Evolutionary conservation across 37 sponge, comb jelly and placozoan species (phyloP).

Genomic region (Tethya wilhelma): DNA sequence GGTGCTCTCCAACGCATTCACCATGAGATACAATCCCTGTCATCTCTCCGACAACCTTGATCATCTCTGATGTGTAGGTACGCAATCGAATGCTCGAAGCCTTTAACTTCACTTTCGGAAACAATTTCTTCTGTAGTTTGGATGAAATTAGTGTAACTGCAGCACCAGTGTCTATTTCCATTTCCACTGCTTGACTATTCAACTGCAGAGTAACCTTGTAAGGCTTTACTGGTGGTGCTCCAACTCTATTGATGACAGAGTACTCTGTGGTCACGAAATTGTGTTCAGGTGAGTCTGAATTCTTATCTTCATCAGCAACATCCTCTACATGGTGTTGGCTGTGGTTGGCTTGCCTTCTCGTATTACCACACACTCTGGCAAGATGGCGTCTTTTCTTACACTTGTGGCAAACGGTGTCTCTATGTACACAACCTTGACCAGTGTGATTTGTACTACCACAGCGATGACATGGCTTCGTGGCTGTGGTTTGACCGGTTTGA

Average conservation of each 20-base stretch:
- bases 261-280: too few relatives aligned
- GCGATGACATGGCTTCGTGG: too few relatives aligned
- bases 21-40: not conserved
- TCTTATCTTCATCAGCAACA: not conserved
- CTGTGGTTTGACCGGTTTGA: not conserved
- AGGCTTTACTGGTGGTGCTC: not conserved
- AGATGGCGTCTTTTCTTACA: too few relatives aligned
- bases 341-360: too few relatives aligned
- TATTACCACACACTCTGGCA: too few relatives aligned
- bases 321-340: not conserved
- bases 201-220: not conserved
- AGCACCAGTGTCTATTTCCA: slow-evolving; percentile 10
- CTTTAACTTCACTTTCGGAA: not conserved
- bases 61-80: slow-evolving; percentile 7
- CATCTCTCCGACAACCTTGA: not conserved
- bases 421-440: too few relatives aligned
- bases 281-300: not conserved
- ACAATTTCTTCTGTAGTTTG: not conserved
- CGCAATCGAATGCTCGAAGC: not conserved
- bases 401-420: too few relatives aligned
- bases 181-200: not conserved
- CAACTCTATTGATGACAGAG: not conserved
- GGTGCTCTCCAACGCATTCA: not conserved
- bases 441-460: too few relatives aligned
- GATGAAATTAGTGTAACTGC: not conserved